A percentile compares a stretch with the other conserved stretches of the same genome.
phyloP scores from a whole-genome alignment of 23 tunicate genomes.

The Botrylloides violaceus region DNA sequence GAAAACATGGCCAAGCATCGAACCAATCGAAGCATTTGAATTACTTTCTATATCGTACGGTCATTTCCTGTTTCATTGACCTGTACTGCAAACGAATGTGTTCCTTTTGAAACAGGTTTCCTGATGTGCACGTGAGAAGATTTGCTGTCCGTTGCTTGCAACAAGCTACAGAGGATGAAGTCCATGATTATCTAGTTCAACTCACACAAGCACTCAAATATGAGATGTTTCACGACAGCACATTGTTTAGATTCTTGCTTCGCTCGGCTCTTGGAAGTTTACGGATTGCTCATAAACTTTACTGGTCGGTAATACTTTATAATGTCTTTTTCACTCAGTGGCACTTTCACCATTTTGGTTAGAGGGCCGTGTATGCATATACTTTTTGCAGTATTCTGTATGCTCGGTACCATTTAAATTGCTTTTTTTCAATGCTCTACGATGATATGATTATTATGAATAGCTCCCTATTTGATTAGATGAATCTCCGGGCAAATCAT shows the following conservation, averaged over 20 bases:
- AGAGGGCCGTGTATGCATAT: too few species aligned
- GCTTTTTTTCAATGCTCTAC: too few species aligned
- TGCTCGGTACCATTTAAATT: background rate
- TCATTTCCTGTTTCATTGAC: background rate
- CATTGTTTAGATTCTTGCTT: constrained; percentile 39
- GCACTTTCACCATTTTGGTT: too few species aligned
- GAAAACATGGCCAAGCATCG: constrained; percentile 32
- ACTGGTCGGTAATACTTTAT: constrained; percentile 73
- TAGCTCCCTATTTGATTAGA: too few species aligned
- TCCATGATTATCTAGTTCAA: constrained; percentile 66
- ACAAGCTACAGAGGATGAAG: constrained; percentile 67
- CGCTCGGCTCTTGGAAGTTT: constrained; percentile 67
- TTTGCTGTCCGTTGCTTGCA: constrained; percentile 76
- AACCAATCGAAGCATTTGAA: constrained; percentile 71
- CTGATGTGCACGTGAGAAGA: constrained; percentile 49
- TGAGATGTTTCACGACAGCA: constrained; percentile 54
- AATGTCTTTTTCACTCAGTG: too few species aligned
- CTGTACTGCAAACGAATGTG: background rate
- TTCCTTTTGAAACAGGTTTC: constrained; percentile 34
- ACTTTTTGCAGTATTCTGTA: too few species aligned
- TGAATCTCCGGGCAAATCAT: too few species aligned
- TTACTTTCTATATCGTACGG: constrained; percentile 29
- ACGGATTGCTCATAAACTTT: constrained; percentile 69
- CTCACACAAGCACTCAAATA: constrained; percentile 74
- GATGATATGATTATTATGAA: too few species aligned